These are phyloP conservation scores for Salvator merianae DNA, from an alignment of 2,113 vertebrate genomes.

Conservation along the genomic window DNA sequence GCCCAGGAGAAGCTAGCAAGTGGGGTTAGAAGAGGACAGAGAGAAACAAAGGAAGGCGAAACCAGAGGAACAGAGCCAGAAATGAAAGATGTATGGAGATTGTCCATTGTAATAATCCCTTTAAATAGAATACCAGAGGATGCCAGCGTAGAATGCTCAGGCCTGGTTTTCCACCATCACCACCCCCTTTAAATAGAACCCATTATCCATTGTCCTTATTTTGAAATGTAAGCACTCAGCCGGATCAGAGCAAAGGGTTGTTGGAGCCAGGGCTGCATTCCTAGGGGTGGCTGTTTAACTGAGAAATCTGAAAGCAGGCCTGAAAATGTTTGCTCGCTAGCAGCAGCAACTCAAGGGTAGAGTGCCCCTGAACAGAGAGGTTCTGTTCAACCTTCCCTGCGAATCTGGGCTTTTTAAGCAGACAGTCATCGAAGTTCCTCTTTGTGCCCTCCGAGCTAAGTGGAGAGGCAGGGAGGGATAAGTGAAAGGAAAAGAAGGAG, in stretches of 20 bases:
- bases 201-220: neutral
- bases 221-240: neutral
- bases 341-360: neutral
- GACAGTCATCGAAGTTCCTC: no score
- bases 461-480: no score
- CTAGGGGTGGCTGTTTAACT: no score
- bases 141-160: no score
- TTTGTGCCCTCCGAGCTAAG: no score
- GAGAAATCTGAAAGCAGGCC: neutral
- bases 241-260: neutral
- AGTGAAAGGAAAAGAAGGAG: no score
- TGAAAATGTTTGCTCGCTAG: neutral
- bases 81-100: neutral
- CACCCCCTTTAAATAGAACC: neutral
- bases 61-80: constrained; percentile 39
- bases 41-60: constrained; percentile 20
- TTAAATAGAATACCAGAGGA: neutral
- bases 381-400: no score
- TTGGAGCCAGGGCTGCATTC: no score
- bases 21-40: constrained; percentile 4
- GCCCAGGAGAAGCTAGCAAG: neutral
- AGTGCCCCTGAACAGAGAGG: neutral
- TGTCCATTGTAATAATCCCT: neutral
- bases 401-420: no score
- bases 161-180: no score